Percentiles rank a stretch among this genome's conserved stretches.
These are phyloP conservation scores for Smithornis capensis DNA, from an alignment of 2,113 vertebrate species.

Conservation along the genomic window DNA sequence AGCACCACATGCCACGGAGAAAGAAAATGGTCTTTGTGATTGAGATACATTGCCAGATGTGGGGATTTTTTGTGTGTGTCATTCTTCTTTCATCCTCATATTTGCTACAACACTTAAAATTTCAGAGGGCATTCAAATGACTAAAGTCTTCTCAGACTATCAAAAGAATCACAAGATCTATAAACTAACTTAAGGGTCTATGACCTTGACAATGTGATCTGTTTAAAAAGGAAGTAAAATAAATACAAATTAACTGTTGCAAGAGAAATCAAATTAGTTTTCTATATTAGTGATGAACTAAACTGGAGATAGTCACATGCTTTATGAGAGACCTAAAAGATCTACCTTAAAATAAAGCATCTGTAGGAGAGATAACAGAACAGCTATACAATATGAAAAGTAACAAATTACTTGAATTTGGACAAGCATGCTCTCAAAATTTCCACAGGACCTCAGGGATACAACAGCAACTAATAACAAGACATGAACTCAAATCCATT, in stretches of 20 bases:
- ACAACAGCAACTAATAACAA: not conserved
- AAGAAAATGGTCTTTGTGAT: not conserved
- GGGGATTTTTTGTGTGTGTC: not conserved
- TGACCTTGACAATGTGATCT: not conserved
- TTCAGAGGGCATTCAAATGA: not conserved
- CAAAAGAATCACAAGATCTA: not conserved
- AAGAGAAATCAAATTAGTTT: not conserved
- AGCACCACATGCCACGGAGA: not conserved
- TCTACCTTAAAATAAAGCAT: not conserved
- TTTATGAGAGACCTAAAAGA: not conserved
- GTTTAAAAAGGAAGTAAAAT: not conserved
- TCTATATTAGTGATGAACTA: not conserved
- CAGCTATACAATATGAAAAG: not conserved
- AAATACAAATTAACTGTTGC: not conserved
- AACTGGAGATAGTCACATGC: not conserved
- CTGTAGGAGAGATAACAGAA: not conserved
- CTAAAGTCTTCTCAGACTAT: not conserved
- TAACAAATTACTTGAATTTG: not conserved
- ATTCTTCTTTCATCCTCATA: not conserved
- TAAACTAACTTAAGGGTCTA: not conserved
- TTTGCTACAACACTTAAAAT: not conserved
- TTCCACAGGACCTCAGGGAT: not conserved
- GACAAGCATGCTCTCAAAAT: not conserved
- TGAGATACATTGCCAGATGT: not conserved
- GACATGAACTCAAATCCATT: not conserved